These are phyloP conservation scores for Ceratosolen solmsi DNA, from an alignment of 1,140 invertebrate genomes.

Conservation along the genomic window DNA sequence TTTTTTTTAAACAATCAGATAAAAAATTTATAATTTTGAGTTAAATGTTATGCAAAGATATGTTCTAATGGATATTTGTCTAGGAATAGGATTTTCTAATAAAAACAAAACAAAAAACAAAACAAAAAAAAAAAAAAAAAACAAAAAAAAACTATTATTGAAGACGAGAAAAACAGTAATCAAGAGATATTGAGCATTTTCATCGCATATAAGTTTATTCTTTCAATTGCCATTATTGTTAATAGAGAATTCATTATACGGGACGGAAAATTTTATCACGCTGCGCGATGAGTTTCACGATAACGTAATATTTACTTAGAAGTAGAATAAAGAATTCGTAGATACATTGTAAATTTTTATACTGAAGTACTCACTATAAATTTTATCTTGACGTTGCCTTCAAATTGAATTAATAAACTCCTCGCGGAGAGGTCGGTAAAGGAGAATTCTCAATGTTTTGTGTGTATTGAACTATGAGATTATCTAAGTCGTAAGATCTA, in stretches of 20 bases:
- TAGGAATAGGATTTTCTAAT: neutral
- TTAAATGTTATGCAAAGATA: neutral
- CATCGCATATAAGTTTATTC: neutral
- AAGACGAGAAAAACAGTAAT: no score
- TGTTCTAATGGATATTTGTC: neutral
- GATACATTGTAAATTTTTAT: constrained; percentile 18
- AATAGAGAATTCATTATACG: neutral
- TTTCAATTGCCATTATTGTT: neutral
- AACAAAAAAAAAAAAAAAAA: no score
- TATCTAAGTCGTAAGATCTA: neutral
- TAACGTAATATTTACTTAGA: constrained; percentile 22
- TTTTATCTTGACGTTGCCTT: constrained; percentile 21
- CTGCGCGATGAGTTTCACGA: neutral
- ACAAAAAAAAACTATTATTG: no score
- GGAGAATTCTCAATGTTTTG: neutral
- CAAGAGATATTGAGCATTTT: neutral
- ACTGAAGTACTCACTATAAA: neutral
- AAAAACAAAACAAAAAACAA: neutral
- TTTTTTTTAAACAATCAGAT: neutral
- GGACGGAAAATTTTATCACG: neutral
- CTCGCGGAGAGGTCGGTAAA: neutral
- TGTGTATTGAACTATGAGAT: neutral
- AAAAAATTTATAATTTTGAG: neutral
- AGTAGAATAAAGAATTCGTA: constrained; percentile 23
- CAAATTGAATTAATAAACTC: constrained; percentile 26